phyloP scores from a whole-genome alignment of 2,113 vertebrate genomes.

The Pseudopipra pipra region DNA sequence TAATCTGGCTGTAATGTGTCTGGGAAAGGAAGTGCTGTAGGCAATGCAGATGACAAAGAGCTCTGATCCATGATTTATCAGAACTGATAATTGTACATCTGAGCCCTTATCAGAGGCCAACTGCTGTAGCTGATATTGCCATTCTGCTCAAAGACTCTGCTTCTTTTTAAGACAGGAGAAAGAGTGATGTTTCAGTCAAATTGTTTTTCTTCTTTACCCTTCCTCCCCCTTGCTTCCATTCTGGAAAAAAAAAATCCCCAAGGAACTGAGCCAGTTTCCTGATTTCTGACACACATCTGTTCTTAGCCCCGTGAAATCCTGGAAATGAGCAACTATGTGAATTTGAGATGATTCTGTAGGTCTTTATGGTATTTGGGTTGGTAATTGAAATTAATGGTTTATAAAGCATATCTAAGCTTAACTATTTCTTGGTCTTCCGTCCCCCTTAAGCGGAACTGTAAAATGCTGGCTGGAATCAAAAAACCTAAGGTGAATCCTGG shows the following conservation, averaged over 20 bases:
- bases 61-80: background rate
- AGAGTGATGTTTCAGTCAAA: background rate
- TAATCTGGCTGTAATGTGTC: slow-evolving; percentile 3
- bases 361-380: slow-evolving; percentile 37
- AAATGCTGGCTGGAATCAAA: background rate
- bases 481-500: background rate
- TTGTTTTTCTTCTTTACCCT: slow-evolving; percentile 20
- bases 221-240: slow-evolving; percentile 11
- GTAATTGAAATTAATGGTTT: slow-evolving; percentile 33
- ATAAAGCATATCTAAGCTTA: slow-evolving; percentile 33
- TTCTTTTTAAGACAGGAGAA: background rate
- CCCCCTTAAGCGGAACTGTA: background rate
- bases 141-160: background rate
- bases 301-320: slow-evolving; percentile 56
- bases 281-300: slow-evolving; percentile 52
- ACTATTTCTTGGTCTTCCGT: slow-evolving; percentile 38
- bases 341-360: slow-evolving; percentile 57
- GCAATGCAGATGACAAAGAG: background rate
- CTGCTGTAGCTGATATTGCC: background rate
- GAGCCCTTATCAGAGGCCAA: background rate
- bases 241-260: background rate
- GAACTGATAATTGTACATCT: background rate
- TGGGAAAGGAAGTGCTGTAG: slow-evolving; percentile 15
- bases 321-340: slow-evolving; percentile 47
- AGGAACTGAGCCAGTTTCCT: slow-evolving; percentile 30